phyloP scores from a whole-genome alignment of 2,113 vertebrate species.

The Catagonus wagneri region DNA sequence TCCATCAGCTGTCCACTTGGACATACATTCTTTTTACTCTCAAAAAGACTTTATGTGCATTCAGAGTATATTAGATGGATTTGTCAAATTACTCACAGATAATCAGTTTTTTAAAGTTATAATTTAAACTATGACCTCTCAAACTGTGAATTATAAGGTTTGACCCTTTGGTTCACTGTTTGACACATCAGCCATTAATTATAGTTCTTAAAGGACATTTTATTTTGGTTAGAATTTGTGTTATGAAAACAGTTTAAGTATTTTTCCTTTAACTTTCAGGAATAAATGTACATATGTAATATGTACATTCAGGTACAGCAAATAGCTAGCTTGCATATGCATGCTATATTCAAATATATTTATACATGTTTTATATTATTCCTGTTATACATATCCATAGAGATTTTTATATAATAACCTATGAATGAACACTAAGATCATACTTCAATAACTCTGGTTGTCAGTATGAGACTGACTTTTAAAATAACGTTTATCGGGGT shows the following conservation, averaged over 20 bases:
- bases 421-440: neutral
- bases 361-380: constrained; percentile 4
- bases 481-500: neutral
- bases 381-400: neutral
- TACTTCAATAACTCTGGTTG: constrained; percentile 27
- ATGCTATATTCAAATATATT: constrained; percentile 20
- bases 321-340: neutral
- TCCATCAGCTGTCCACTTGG: constrained; percentile 76
- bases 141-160: constrained; percentile 82
- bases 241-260: constrained; percentile 70
- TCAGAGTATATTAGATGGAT: constrained; percentile 72
- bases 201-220: constrained; percentile 82
- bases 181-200: constrained; percentile 80
- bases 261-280: constrained; percentile 69
- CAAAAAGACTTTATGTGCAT: constrained; percentile 71
- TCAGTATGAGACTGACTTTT: neutral
- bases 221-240: constrained; percentile 72
- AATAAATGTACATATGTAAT: constrained; percentile 20
- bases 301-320: constrained; percentile 19
- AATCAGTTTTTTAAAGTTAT: constrained; percentile 81
- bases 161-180: constrained; percentile 75
- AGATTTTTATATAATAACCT: constrained; percentile 41
- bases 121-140: constrained; percentile 81
- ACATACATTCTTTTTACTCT: constrained; percentile 66
- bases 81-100: constrained; percentile 79